Evolutionary conservation across 1,140 invertebrate genomes (phyloP), one percentile per base, ranked within the genome.

Genomic region (Cotesia vestalis): DNA sequence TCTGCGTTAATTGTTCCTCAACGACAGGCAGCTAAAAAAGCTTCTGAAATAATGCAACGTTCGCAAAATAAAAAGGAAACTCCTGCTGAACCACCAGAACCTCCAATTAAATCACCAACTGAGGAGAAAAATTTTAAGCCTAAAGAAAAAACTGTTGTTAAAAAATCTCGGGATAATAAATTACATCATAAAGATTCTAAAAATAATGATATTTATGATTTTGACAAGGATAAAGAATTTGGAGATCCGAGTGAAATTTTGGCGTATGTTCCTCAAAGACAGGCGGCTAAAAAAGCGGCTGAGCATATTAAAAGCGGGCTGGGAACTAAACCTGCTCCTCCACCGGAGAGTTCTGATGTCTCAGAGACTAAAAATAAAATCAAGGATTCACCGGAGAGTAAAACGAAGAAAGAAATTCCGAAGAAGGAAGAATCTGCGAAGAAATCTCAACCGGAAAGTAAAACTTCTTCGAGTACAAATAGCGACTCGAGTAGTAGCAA

Each of bases 231-330:
- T 2, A 46, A 90, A 74, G 89, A 91, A 36, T 87, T 85, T 71
- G 90, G 90, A 53, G 87, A 89, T 73, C 89, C 89, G 55, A 89
- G 89, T 71, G 94, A 94, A 79, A 91, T 94, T 74, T 85, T 95
- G 14, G 91, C 93, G 1, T 95, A 95, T 85, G 95, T 96, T 51
- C 95, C 95, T 0, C 95, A 96, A 81, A 86, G 95, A 52, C 94
- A 95, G 86, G 95, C 95, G 4, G 95, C 95, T 46, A 96, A 95
- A 81, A 96, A 96, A 83, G 95, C 95, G 2, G 94, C 94, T 9
- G 94, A 94, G 77, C 94, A 95, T 79, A 94, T 96, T 53, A 95
- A 96, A 79, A 94, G 92, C 84, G 93, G 93, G 55, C 86, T 94
- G 67, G 90, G 88, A 27, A 93, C 93, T 75, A 88, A 89, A 76